phyloP scores from a whole-genome alignment of 2,888 invertebrate species.

The Netelia virgata region DNA sequence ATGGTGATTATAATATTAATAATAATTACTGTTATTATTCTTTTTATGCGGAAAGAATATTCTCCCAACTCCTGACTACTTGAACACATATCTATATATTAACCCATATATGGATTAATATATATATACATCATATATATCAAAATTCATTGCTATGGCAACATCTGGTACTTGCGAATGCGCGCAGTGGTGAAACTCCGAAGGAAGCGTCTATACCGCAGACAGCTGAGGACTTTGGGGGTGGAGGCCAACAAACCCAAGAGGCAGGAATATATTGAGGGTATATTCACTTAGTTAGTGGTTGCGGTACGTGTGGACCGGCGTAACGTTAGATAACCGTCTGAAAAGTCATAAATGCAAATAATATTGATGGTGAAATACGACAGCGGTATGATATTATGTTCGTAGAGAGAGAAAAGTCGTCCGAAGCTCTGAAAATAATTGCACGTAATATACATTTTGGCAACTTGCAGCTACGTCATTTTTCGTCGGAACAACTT shows the following conservation, averaged over 20 bases:
- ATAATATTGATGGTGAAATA: no score
- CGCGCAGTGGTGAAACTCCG: conserved; percentile 22
- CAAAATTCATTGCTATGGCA: conserved; percentile 62
- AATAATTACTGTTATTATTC: no score
- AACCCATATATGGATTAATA: conserved; percentile 10
- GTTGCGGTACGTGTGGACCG: conserved; percentile 28
- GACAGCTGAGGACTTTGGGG: conserved; percentile 23
- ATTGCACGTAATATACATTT: no score
- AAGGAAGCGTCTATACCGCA: conserved; percentile 22
- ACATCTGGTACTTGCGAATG: conserved; percentile 55
- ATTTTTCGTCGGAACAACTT: no score
- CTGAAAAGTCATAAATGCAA: no score
- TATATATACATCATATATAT: no score
- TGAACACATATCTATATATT: conserved; percentile 60
- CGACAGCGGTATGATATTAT: no score
- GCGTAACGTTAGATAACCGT: no score
- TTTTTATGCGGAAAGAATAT: conserved; percentile 34
- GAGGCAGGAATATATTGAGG: conserved; percentile 56
- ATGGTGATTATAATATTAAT: no score
- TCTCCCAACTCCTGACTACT: conserved; percentile 44
- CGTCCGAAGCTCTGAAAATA: no score
- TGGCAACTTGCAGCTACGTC: no score
- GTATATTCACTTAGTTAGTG: conserved; percentile 52
- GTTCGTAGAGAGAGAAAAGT: no score
- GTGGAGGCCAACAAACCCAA: conserved; percentile 10